Evolutionary conservation across 1,140 invertebrate species (phyloP).

Genomic region (Planococcus citri): DNA sequence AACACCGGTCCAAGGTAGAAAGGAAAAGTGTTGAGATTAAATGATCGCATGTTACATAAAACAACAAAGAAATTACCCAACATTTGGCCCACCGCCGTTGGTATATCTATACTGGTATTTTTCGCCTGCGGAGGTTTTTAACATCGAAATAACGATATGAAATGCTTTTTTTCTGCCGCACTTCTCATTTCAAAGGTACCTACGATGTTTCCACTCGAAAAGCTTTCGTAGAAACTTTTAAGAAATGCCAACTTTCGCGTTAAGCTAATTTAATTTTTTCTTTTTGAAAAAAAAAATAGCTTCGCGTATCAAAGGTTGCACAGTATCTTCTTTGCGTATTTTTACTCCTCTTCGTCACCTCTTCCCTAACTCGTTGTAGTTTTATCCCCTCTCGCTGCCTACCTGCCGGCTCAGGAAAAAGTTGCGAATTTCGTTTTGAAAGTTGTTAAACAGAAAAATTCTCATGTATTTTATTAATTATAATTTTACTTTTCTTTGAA

Average conservation of each 20-base stretch:
- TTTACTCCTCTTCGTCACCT: neutral
- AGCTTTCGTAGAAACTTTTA: neutral
- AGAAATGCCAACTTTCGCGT: neutral
- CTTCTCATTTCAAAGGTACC: neutral
- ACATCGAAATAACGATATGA: neutral
- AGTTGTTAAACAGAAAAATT: neutral
- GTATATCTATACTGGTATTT: no score
- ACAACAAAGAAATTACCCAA: neutral
- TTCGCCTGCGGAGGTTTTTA: neutral
- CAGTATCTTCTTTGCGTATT: neutral
- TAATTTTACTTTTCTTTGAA: neutral
- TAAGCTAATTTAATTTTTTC: conserved; percentile 8
- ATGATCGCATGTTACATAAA: conserved; percentile 7
- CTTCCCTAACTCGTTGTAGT: no score
- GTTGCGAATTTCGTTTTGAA: neutral
- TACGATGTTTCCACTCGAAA: neutral
- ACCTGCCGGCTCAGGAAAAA: neutral
- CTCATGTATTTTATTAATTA: conserved; percentile 7
- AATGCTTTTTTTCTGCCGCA: neutral
- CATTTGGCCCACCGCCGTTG: no score
- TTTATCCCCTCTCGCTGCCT: neutral
- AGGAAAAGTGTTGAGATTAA: neutral
- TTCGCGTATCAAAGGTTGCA: neutral
- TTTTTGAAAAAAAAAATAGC: neutral
- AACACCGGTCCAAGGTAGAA: no score